phyloP scores from a whole-genome alignment of 2,888 invertebrate genomes.

The Andrena fulva region DNA sequence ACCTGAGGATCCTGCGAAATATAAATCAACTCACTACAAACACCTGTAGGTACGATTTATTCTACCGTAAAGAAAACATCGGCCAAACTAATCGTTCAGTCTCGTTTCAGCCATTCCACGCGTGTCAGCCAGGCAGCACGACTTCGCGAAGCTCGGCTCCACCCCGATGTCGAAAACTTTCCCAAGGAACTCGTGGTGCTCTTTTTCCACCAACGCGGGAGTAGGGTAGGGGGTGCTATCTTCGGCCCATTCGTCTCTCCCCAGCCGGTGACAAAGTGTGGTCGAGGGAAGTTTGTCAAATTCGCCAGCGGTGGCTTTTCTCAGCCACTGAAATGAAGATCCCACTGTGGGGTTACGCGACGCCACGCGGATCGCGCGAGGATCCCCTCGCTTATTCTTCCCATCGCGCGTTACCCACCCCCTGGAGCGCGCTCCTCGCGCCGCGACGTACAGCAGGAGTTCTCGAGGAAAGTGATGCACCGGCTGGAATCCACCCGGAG shows the following conservation, averaged over 20 bases:
- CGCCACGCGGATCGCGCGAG: slow-evolving; percentile 5
- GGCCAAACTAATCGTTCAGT: neutral
- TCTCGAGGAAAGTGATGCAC: slow-evolving; percentile 2
- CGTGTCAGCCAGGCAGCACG: neutral
- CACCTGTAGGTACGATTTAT: neutral
- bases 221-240: slow-evolving; percentile 23
- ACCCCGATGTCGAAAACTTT: slow-evolving; percentile 23
- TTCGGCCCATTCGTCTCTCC: slow-evolving; percentile 40
- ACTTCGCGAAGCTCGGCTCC: neutral
- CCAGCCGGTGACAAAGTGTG: slow-evolving; percentile 47
- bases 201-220: neutral
- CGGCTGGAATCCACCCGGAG: slow-evolving; percentile 19
- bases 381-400: slow-evolving; percentile 25
- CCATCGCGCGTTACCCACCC: neutral
- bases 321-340: slow-evolving; percentile 11
- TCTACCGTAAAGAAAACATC: neutral
- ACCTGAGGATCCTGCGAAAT: too few relatives aligned
- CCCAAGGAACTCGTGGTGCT: neutral
- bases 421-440: neutral
- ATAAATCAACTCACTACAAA: too few relatives aligned
- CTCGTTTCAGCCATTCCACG: neutral
- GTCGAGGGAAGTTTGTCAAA: slow-evolving; percentile 58
- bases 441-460: neutral
- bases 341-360: neutral
- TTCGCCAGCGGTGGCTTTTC: slow-evolving; percentile 38